A percentile compares a stretch with the other conserved stretches of the same genome.
These are phyloP conservation scores for Enteromius anoplus DNA, from an alignment of 2,797 vertebrate species.

Conservation along the genomic window DNA sequence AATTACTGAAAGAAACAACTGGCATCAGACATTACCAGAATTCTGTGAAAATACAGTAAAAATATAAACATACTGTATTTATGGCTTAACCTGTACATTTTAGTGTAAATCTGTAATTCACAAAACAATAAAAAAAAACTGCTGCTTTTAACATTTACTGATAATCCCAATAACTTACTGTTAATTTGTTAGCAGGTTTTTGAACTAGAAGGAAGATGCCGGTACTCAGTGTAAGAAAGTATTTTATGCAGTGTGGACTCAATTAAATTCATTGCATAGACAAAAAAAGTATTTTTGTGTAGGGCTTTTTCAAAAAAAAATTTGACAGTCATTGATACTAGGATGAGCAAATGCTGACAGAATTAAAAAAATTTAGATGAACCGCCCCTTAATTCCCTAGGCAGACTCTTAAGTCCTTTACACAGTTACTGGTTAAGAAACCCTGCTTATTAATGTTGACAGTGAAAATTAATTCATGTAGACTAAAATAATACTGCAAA, in stretches of 20 bases:
- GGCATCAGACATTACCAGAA: background rate
- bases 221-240: background rate
- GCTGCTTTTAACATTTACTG: background rate
- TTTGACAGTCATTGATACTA: background rate
- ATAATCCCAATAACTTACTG: background rate
- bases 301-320: background rate
- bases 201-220: background rate
- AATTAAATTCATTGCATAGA: background rate
- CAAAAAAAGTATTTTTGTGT: background rate
- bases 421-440: conserved; percentile 63
- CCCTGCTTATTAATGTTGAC: conserved; percentile 64
- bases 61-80: background rate
- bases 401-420: background rate
- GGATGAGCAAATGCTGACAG: background rate
- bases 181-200: background rate
- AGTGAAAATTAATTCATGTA: conserved; percentile 62
- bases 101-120: background rate
- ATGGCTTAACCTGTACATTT: background rate
- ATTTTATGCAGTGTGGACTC: background rate
- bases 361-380: background rate
- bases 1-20: background rate
- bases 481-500: conserved; percentile 63
- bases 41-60: background rate
- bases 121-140: background rate
- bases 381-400: background rate